Base-by-base conservation (phyloP, 1,140 invertebrate species). In the Trialeurodes vaporariorum region DNA sequence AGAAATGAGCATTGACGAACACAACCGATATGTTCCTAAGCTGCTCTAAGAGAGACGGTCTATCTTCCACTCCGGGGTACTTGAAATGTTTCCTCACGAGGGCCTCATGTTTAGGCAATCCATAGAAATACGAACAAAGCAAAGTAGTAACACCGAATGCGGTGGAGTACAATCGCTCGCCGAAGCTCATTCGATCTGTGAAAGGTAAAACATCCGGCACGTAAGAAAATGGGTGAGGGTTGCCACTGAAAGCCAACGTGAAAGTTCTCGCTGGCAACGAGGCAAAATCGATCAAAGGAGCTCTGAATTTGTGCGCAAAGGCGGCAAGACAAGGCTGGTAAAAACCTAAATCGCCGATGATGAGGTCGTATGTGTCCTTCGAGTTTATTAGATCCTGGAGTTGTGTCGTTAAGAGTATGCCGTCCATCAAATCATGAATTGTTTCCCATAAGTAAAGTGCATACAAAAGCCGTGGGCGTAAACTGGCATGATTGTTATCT, bases 151-250 rank as follows among this genome's bases (percentile, higher is more conserved):
- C n/a, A n/a, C n/a, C n/a, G n/a, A n/a, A n/a, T n/a, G n/a, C n/a
- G n/a, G n/a, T n/a, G n/a, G n/a, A n/a, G n/a, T n/a, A n/a, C n/a
- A 85, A 22, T 34, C 86, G 77, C 58, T 84, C 76, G 12, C 78
- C 70, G 69, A 86, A 84, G 34, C 72, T 77, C 77, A 87, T n/a
- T n/a, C n/a, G n/a, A n/a, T n/a, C n/a, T n/a, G n/a, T n/a, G n/a
- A n/a, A n/a, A n/a, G n/a, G n/a, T n/a, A n/a, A n/a, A n/a, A n/a
- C n/a, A n/a, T n/a, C n/a, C n/a, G n/a, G n/a, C n/a, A n/a, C n/a
- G n/a, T n/a, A n/a, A n/a, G n/a, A n/a, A n/a, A n/a, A n/a, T n/a
- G n/a, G n/a, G n/a, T n/a, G n/a, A n/a, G n/a, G n/a, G n/a, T n/a
- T n/a, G n/a, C n/a, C n/a, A n/a, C n/a, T n/a, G n/a, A n/a, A n/a